These are phyloP conservation scores for Zele albiditarsus DNA, from an alignment of 2,888 invertebrate species.

Conservation along the genomic window DNA sequence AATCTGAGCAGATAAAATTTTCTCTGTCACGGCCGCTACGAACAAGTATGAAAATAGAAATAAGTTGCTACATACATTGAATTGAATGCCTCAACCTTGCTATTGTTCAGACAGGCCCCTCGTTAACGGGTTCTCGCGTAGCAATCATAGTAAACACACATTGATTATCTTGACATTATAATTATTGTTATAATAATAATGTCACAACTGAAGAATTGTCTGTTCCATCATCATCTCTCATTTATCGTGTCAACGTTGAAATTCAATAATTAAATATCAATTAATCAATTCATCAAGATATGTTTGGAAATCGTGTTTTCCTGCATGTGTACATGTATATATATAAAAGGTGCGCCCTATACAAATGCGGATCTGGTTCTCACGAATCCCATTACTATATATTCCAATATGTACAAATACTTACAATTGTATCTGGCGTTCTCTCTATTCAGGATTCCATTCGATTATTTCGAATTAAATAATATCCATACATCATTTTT, in stretches of 20 bases:
- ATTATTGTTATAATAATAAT: background rate
- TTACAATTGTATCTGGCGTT: background rate
- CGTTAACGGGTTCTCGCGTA: conserved; percentile 50
- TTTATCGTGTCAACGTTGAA: background rate
- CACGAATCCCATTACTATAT: conserved; percentile 41
- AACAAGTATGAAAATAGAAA: conserved; percentile 50
- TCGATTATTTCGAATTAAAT: background rate
- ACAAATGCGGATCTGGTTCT: conserved; percentile 51
- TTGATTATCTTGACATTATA: background rate
- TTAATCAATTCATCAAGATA: background rate
- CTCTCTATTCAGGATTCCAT: background rate
- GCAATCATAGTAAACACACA: conserved; percentile 13
- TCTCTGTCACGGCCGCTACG: conserved; percentile 61
- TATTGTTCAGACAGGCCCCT: conserved; percentile 54
- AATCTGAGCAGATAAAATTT: conserved; percentile 58
- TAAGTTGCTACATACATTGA: conserved; percentile 34
- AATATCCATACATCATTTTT: no score
- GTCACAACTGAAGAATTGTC: background rate
- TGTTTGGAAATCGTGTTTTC: background rate
- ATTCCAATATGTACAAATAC: background rate
- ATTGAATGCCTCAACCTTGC: conserved; percentile 56
- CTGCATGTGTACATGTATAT: background rate
- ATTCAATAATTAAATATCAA: background rate
- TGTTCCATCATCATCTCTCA: background rate
- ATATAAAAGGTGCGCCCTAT: conserved; percentile 26